A percentile compares a stretch with the other conserved stretches of the same genome.
Evolutionary conservation across 2,797 vertebrate species (phyloP).

Genomic region (Cottoperca gobio): DNA sequence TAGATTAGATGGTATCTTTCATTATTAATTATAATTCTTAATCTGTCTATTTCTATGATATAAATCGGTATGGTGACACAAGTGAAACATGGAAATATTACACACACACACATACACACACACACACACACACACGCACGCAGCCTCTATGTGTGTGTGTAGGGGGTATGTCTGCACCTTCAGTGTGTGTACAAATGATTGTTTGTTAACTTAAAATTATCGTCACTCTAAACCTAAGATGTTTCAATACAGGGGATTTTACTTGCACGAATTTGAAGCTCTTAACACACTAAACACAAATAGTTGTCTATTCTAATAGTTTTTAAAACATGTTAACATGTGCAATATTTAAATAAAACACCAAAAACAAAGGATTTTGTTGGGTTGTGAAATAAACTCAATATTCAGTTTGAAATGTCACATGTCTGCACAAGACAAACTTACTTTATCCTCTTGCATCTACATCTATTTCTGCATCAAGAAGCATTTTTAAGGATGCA

Average conservation of each 20-base stretch:
- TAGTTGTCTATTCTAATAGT: background rate
- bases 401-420: background rate
- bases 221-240: background rate
- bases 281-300: no score
- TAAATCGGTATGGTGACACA: fast-evolving
- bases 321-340: background rate
- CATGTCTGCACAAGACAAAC: no score
- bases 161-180: background rate
- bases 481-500: background rate
- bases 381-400: background rate
- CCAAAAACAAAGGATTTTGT: background rate
- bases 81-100: background rate
- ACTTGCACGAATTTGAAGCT: background rate
- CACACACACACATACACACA: no score
- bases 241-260: background rate
- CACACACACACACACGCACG: background rate
- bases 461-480: background rate
- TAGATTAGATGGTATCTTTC: background rate
- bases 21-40: background rate
- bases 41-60: background rate
- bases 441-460: background rate
- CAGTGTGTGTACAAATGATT: background rate
- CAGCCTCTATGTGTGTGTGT: background rate
- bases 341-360: background rate
- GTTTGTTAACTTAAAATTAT: background rate